phyloP scores from a whole-genome alignment of 2,113 vertebrate species.

The Bufo bufo region DNA sequence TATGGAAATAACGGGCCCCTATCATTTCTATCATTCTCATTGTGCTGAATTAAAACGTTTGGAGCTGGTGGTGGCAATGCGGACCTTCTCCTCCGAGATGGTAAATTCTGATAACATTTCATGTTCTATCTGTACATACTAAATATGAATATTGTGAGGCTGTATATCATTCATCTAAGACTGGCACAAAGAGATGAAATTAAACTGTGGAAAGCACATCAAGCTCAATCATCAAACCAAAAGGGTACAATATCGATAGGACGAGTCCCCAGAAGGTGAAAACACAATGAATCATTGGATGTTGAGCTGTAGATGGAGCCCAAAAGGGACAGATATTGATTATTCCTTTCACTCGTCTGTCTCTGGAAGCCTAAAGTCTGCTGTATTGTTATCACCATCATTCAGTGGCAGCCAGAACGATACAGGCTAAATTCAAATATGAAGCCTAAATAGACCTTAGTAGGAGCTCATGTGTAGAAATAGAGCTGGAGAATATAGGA shows the following conservation, averaged over 20 bases:
- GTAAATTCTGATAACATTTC: conserved; percentile 1
- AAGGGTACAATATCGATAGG: conserved; percentile 43
- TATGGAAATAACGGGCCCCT: conserved; percentile 13
- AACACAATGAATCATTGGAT: conserved; percentile 43
- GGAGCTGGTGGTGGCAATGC: conserved; percentile 5
- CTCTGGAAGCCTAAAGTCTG: conserved; percentile 41
- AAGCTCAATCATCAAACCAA: not conserved
- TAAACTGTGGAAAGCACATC: not conserved
- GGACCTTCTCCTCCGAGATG: not conserved
- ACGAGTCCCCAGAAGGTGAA: conserved; percentile 48
- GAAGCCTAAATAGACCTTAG: not conserved
- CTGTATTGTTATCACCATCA: not conserved
- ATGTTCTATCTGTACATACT: not conserved
- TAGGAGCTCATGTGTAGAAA: not conserved
- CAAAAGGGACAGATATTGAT: conserved; percentile 58
- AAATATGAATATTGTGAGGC: not conserved
- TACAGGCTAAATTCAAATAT: conserved; percentile 33
- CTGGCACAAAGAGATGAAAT: not conserved
- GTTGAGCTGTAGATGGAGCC: conserved; percentile 53
- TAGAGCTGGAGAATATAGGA: not conserved
- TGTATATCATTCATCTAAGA: not conserved
- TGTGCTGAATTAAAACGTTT: conserved; percentile 19
- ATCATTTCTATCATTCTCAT: not conserved
- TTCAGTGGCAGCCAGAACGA: conserved; percentile 54
- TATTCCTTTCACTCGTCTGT: conserved; percentile 10